phyloP scores from a whole-genome alignment of 2,888 invertebrate species.

The Eupithecia subfuscata region DNA sequence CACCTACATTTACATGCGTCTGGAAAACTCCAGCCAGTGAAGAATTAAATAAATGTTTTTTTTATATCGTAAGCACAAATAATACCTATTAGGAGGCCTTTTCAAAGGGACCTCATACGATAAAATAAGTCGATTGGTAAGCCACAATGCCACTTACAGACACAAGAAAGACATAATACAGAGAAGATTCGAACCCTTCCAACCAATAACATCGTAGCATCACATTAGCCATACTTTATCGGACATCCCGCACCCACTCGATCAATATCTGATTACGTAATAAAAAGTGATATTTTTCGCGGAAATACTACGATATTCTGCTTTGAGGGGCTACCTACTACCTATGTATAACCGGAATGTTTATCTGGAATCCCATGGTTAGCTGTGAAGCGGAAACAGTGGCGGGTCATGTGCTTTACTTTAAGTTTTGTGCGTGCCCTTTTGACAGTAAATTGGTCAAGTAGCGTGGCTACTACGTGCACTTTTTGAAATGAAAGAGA shows the following conservation, averaged over 20 bases:
- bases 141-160: background rate
- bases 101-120: background rate
- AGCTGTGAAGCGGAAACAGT: background rate
- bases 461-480: background rate
- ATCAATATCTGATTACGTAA: slow-evolving; percentile 29
- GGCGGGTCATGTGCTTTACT: background rate
- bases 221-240: slow-evolving; percentile 21
- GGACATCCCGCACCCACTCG: slow-evolving; percentile 21
- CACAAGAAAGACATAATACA: background rate
- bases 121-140: background rate
- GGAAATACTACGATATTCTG: slow-evolving; percentile 19
- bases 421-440: background rate
- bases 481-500: background rate
- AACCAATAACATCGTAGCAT: slow-evolving; percentile 15
- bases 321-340: slow-evolving; percentile 13
- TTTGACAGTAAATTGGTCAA: background rate
- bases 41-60: background rate
- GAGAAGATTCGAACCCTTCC: background rate
- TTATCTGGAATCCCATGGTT: slow-evolving; percentile 12
- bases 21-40: background rate
- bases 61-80: background rate
- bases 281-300: slow-evolving; percentile 22
- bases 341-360: slow-evolving; percentile 17
- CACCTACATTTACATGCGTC: too few species aligned
- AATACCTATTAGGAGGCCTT: background rate